Evolutionary conservation across 1,140 invertebrate genomes (phyloP).

Genomic region (Contarinia nasturtii): DNA sequence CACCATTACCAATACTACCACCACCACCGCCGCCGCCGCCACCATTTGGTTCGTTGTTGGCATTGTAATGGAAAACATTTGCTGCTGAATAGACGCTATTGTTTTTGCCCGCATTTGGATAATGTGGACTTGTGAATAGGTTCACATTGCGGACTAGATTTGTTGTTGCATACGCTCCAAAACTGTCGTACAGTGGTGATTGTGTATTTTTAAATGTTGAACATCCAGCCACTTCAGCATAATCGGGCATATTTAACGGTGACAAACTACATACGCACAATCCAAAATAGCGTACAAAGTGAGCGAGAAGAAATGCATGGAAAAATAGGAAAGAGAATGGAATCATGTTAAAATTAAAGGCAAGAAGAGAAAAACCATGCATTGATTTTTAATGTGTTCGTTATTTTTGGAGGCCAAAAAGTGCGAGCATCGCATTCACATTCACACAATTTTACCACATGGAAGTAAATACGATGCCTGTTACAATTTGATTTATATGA

Average conservation of each 20-base stretch:
- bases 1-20: slow-evolving; percentile 1
- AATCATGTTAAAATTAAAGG: not conserved
- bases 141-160: slow-evolving; percentile 23
- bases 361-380: not conserved
- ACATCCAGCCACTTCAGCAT: slow-evolving; percentile 26
- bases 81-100: slow-evolving; percentile 9
- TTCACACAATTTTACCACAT: no score
- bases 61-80: slow-evolving; percentile 19
- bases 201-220: slow-evolving; percentile 24
- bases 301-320: not conserved
- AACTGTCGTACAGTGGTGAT: slow-evolving; percentile 21
- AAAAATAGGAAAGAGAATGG: not conserved
- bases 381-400: not conserved
- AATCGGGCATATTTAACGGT: slow-evolving; percentile 26
- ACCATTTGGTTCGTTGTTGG: slow-evolving; percentile 13
- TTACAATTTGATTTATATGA: no score
- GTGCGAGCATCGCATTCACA: slow-evolving; percentile 11
- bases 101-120: not conserved
- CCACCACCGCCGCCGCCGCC: slow-evolving; percentile 8
- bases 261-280: slow-evolving; percentile 13
- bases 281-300: not conserved
- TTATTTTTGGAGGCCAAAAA: slow-evolving; percentile 10
- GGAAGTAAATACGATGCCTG: no score
- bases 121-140: slow-evolving; percentile 19
- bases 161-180: slow-evolving; percentile 23